Percentiles rank a stretch among this genome's conserved stretches.
Conservation (phyloP, 2,113 vertebrate species). For the Collichthys lucidus region DNA sequence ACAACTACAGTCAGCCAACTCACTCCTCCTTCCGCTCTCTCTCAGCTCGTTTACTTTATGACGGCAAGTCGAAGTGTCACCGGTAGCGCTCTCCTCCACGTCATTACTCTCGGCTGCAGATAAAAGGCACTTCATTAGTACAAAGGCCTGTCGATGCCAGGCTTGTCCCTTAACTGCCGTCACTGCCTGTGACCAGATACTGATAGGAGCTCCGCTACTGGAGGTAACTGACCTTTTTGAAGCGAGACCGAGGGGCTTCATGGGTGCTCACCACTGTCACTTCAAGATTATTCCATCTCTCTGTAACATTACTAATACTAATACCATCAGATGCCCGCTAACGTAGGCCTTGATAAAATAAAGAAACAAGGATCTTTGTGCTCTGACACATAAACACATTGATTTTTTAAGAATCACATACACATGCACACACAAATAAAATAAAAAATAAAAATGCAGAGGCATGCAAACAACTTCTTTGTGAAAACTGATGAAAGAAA, state of each 20-base stretch:
- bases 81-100: slow-evolving; percentile 57
- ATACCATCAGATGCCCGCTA: slow-evolving; percentile 37
- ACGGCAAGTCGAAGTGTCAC: slow-evolving; percentile 39
- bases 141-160: slow-evolving; percentile 50
- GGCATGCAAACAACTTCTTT: neutral
- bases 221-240: slow-evolving; percentile 63
- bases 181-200: slow-evolving; percentile 50
- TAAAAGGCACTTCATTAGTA: slow-evolving; percentile 75
- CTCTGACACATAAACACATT: neutral
- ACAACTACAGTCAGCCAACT: neutral
- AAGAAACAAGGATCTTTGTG: neutral
- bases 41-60: slow-evolving; percentile 24
- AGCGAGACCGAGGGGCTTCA: slow-evolving; percentile 37
- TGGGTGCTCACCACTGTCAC: slow-evolving; percentile 60
- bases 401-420: neutral
- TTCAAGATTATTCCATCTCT: slow-evolving; percentile 45
- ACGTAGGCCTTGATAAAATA: neutral
- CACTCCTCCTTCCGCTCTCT: neutral
- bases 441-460: neutral
- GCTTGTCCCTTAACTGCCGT: slow-evolving; percentile 20
- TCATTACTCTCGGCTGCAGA: slow-evolving; percentile 64
- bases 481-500: too few relatives aligned
- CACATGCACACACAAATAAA: slow-evolving; percentile 3
- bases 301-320: slow-evolving; percentile 32
- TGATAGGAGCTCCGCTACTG: slow-evolving; percentile 20